A percentile compares a stretch with the other conserved stretches of the same genome.
Conservation (phyloP, 2,113 vertebrate genomes). For the Hucho hucho region DNA sequence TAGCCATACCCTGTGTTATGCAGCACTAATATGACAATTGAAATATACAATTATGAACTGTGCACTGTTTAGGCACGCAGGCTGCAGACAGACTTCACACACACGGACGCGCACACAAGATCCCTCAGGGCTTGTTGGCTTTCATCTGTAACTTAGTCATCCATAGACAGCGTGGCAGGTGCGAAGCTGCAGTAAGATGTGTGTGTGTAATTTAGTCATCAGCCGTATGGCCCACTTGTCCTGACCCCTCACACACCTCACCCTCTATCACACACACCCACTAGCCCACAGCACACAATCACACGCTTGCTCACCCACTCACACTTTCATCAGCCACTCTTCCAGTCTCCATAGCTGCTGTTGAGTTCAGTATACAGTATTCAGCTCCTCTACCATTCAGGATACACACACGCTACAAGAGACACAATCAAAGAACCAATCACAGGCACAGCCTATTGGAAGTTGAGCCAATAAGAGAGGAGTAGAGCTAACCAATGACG, state of each 20-base stretch:
- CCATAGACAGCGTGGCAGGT: conserved; percentile 78
- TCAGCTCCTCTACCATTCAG: conserved; percentile 10
- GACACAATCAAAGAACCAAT: conserved; percentile 53
- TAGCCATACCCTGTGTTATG: no score
- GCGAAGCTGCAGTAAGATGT: conserved; percentile 80
- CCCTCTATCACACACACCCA: conserved; percentile 52
- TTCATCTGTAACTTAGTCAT: conserved; percentile 67
- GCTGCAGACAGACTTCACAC: conserved; percentile 40
- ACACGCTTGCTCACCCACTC: background rate
- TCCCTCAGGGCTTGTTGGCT: conserved; percentile 49
- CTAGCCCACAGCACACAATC: conserved; percentile 37
- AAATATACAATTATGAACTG: conserved; percentile 29
- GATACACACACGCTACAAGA: conserved; percentile 14
- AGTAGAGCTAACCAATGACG: conserved; percentile 47
- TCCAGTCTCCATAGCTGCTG: conserved; percentile 59
- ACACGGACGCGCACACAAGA: conserved; percentile 7
- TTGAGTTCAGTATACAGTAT: background rate
- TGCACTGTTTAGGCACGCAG: conserved; percentile 44
- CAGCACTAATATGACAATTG: no score
- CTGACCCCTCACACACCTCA: conserved; percentile 60
- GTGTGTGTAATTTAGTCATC: conserved; percentile 41
- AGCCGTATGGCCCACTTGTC: conserved; percentile 77
- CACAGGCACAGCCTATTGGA: background rate
- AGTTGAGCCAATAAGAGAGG: conserved; percentile 45
- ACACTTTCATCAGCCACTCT: conserved; percentile 12